phyloP scores from a whole-genome alignment of 2,113 vertebrate genomes.

The Psittacara wagleri region DNA sequence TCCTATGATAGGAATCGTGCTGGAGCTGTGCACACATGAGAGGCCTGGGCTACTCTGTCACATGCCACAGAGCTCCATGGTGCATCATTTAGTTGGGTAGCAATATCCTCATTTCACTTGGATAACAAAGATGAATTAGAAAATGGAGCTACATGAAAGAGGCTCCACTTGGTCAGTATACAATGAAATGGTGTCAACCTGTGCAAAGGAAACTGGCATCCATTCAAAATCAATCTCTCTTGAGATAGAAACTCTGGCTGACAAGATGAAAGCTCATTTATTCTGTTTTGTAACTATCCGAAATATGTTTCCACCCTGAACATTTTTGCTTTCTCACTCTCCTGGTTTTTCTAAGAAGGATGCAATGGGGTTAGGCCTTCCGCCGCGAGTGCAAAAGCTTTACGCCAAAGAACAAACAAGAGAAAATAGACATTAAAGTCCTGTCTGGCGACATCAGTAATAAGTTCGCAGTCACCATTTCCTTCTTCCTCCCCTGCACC shows the following conservation, averaged over 20 bases:
- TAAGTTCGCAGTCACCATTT: constrained; percentile 65
- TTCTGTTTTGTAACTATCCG: neutral
- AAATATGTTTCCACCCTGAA: neutral
- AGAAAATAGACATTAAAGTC: constrained; percentile 46
- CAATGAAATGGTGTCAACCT: neutral
- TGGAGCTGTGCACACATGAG: neutral
- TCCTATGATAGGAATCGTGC: neutral
- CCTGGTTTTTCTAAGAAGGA: neutral
- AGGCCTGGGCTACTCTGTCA: neutral
- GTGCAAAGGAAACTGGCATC: neutral
- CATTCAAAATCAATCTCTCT: neutral
- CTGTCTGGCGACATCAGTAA: constrained; percentile 54
- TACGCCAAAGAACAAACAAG: constrained; percentile 29
- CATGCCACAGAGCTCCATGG: neutral
- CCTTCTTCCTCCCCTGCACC: constrained; percentile 63
- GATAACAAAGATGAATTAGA: neutral
- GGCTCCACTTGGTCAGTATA: neutral
- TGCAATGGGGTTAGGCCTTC: neutral
- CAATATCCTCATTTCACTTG: rapidly evolving
- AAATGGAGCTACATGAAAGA: neutral
- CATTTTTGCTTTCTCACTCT: neutral
- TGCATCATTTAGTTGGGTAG: neutral
- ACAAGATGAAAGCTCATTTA: neutral
- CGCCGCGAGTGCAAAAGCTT: neutral
- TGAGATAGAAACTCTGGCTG: neutral